These are phyloP conservation scores for Melieria picta DNA, from an alignment of 2,888 invertebrate genomes.

Conservation along the genomic window DNA sequence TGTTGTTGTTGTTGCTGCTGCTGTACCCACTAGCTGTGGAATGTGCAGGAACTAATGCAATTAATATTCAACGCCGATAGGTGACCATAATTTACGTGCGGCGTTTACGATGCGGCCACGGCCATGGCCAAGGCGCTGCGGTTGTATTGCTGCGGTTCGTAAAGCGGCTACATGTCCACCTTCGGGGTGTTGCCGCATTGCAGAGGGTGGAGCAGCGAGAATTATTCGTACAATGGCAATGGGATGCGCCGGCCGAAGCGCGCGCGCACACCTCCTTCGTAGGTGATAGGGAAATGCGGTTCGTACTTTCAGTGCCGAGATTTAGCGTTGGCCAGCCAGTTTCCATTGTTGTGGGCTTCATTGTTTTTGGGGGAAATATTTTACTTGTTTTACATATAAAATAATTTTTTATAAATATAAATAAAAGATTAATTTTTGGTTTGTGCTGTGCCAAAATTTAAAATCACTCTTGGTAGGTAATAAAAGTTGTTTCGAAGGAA, in stretches of 20 bases:
- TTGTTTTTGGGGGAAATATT: too few species aligned
- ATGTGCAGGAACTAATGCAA: conserved; percentile 55
- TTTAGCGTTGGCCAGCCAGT: too few species aligned
- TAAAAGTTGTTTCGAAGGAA: too few species aligned
- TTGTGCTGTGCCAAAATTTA: too few species aligned
- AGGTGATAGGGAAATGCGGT: too few species aligned
- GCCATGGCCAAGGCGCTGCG: conserved; percentile 15
- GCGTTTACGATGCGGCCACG: conserved; percentile 53
- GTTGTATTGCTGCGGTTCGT: not conserved
- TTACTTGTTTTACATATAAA: too few species aligned
- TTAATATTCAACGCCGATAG: conserved; percentile 67
- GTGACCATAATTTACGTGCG: conserved; percentile 66
- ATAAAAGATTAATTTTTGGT: too few species aligned
- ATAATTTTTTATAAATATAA: too few species aligned
- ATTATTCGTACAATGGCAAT: conserved; percentile 9
- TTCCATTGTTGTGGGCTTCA: too few species aligned
- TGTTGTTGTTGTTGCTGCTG: not conserved
- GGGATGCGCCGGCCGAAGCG: not conserved
- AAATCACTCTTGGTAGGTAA: too few species aligned
- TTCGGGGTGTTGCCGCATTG: conserved; percentile 19
- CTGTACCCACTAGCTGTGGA: conserved; percentile 3
- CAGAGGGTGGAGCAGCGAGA: conserved; percentile 17
- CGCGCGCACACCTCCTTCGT: too few species aligned
- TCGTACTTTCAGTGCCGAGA: not conserved
- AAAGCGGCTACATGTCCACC: not conserved